phyloP scores from a whole-genome alignment of 1,140 invertebrate species.

The Cotesia typhae region DNA sequence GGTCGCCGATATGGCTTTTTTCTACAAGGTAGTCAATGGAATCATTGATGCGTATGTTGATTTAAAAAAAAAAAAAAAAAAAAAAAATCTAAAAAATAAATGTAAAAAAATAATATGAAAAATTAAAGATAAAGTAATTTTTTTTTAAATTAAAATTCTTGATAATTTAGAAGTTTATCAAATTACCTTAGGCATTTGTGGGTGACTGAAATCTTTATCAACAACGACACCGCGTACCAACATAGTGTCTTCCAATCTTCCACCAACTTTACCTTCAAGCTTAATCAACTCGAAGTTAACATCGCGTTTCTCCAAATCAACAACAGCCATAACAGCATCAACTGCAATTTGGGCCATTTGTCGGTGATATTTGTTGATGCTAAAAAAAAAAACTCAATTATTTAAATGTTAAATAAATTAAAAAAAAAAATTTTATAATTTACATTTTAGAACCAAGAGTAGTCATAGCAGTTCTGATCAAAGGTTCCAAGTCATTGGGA shows the following conservation, averaged over 20 bases:
- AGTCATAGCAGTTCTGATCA: conserved; percentile 97
- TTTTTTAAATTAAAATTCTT: conserved; percentile 17
- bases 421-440: conserved; percentile 42
- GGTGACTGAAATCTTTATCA: conserved; percentile 99
- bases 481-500: conserved; percentile 82
- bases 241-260: conserved; percentile 95
- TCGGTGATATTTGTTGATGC: conserved; percentile 86
- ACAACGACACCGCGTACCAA: conserved; percentile 96
- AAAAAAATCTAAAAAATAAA: no score
- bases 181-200: conserved; percentile 96
- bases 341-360: conserved; percentile 99
- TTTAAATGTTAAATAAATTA: conserved; percentile 9
- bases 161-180: neutral
- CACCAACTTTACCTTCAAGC: conserved; percentile 98
- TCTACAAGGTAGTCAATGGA: no score
- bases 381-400: conserved; percentile 49
- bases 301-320: conserved; percentile 92
- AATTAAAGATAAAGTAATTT: neutral
- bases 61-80: no score
- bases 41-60: no score
- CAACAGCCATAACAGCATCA: conserved; percentile 92
- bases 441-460: conserved; percentile 99
- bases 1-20: no score
- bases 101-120: no score
- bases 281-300: conserved; percentile 99